Evolutionary conservation across 1,140 invertebrate genomes (phyloP).

Genomic region (Drosophila paulistorum): DNA sequence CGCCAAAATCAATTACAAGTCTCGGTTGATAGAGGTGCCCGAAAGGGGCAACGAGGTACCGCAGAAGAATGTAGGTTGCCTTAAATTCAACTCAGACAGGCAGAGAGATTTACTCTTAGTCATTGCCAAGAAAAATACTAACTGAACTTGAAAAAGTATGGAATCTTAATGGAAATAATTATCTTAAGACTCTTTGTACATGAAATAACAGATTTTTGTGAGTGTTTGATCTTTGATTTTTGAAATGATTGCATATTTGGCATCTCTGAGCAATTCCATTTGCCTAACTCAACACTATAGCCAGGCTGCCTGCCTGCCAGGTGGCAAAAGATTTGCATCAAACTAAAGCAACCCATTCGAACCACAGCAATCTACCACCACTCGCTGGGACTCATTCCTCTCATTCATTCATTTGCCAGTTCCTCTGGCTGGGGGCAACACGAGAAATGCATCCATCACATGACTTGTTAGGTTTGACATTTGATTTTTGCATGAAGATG

Average conservation of each 20-base stretch:
- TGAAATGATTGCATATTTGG: conserved; percentile 4
- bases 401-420: conserved; percentile 18
- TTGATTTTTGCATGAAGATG: conserved; percentile 53
- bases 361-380: neutral
- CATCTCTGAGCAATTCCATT: conserved; percentile 32
- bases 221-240: neutral
- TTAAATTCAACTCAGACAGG: neutral
- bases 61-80: neutral
- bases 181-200: too few relatives aligned
- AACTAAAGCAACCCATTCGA: neutral
- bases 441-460: conserved; percentile 58
- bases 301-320: neutral
- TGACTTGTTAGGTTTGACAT: conserved; percentile 53
- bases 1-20: conserved; percentile 67
- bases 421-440: conserved; percentile 20
- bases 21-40: conserved; percentile 33
- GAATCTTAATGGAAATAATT: neutral
- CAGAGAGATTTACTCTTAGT: neutral
- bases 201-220: neutral
- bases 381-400: neutral
- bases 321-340: conserved; percentile 3
- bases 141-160: neutral
- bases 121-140: neutral
- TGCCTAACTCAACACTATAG: conserved; percentile 14
- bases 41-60: too few relatives aligned